These are phyloP conservation scores for Chaetorhynchus papuensis DNA, from an alignment of 2,113 vertebrate genomes.

Conservation along the genomic window DNA sequence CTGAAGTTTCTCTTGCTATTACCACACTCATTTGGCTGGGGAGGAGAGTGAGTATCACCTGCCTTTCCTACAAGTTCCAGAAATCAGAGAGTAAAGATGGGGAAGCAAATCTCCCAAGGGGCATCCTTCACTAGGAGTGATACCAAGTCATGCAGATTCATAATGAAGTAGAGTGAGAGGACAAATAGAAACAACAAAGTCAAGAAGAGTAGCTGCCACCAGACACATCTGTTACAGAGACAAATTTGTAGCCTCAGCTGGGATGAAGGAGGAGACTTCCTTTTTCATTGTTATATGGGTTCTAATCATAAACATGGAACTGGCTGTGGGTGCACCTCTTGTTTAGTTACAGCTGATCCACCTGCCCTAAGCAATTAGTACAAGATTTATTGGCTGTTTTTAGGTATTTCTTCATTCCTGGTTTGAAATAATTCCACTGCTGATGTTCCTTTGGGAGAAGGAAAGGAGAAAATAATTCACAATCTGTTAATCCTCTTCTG, in stretches of 20 bases:
- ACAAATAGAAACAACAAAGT: not conserved
- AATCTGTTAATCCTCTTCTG: not conserved
- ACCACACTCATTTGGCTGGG: not conserved
- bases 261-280: not conserved
- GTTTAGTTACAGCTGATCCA: not conserved
- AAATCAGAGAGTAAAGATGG: not conserved
- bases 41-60: not conserved
- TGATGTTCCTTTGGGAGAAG: not conserved
- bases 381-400: not conserved
- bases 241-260: not conserved
- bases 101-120: not conserved
- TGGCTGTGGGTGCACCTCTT: not conserved
- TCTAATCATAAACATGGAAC: not conserved
- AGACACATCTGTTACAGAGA: not conserved
- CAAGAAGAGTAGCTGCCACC: not conserved
- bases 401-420: not conserved
- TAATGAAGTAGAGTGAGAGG: not conserved
- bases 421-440: not conserved
- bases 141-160: not conserved
- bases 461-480: not conserved
- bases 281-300: not conserved
- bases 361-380: not conserved
- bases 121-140: not conserved
- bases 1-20: not conserved
- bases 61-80: not conserved